Evolutionary conservation across 2,888 invertebrate genomes (phyloP), one percentile per base, ranked within the genome.

Genomic region (Tenodera sinensis): DNA sequence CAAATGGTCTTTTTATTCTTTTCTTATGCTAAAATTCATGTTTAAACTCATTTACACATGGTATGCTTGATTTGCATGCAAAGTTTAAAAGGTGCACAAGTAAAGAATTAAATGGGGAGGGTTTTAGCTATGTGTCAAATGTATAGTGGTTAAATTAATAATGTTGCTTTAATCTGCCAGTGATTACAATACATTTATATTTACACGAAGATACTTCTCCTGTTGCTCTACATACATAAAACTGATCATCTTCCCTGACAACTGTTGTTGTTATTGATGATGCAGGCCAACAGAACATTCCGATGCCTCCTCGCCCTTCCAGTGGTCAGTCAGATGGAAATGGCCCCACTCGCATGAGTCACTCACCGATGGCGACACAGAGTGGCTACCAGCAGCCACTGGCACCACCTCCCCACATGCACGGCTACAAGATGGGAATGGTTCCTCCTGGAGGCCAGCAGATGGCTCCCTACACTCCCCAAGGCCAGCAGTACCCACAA

Each of bases 241-340:
- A 34, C 34, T 34, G 34, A 34, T 7, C 34, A 34, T 54, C 15
- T 71, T 15, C 54, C 6, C 25, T 71, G 54, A 71, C 54, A 71
- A 25, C 25, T 71, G 20, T 71, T 71, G 54, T 71, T 71, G 54
- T 71, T n/a, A n/a, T n/a, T 71, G 15, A 71, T 71, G 15, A 71
- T 54, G 20, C 94, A 97, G 97, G 97, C 93, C 97, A 96, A 94
- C 97, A 97, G 96, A 98, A 97, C 96, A 97, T 98, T 96, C 97
- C 98, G 94, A 98, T 98, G 97, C 98, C 98, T 93, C 97, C 98
- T 93, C 96, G 98, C 93, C 98, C 98, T 94, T 97, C 98, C 92
- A 98, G 98, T 94, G 96, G 96, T 93, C 96, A 95, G 94, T 96
- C 94, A 93, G 96, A 95, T 93, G 93, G 95, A 94, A 94, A 93